phyloP scores from a whole-genome alignment of 2,113 vertebrate species.

The Butorides virescens region DNA sequence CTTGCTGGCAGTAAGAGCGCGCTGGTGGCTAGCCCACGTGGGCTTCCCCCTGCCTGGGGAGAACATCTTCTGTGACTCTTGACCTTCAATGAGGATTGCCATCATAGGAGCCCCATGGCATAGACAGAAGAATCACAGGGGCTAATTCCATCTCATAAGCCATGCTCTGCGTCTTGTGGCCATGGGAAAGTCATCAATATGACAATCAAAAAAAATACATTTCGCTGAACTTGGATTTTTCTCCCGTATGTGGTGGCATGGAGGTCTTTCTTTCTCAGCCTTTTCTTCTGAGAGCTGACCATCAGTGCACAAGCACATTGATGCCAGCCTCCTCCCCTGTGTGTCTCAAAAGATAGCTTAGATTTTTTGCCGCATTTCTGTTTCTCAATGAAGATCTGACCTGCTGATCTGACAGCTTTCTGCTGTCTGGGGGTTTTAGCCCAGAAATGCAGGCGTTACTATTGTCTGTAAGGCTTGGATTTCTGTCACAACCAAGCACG shows the following conservation, averaged over 20 bases:
- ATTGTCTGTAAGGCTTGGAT: background rate
- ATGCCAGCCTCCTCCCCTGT: background rate
- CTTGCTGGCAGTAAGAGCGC: background rate
- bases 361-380: background rate
- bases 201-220: background rate
- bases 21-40: background rate
- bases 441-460: fast-evolving
- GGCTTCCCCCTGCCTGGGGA: background rate
- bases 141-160: background rate
- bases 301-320: background rate
- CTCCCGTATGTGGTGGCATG: fast-evolving
- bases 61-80: background rate
- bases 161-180: fast-evolving
- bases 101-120: background rate
- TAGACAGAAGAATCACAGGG: background rate
- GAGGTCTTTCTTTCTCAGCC: background rate
- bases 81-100: background rate
- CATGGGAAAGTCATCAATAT: fast-evolving
- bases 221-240: background rate
- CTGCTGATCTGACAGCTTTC: background rate
- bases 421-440: background rate
- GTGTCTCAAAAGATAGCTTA: background rate
- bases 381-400: background rate
- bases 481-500: background rate
- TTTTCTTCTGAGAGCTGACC: background rate